Evolutionary conservation across 2,113 vertebrate genomes (phyloP), one percentile per base, ranked within the genome.

Genomic region (Thermophis baileyi): DNA sequence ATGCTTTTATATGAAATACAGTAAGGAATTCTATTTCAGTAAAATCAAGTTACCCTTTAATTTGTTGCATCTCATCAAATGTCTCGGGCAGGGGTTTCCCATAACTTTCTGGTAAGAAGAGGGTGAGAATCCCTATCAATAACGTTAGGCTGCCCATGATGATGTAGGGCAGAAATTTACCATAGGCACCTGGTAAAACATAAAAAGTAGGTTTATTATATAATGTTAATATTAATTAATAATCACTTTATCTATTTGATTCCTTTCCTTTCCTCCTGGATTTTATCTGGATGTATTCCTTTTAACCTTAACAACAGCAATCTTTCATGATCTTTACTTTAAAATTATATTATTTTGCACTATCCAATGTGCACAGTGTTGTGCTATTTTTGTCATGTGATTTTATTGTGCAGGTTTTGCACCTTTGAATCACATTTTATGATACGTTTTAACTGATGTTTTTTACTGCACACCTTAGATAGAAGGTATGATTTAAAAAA

Each of bases 121-220:
- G 97, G 55, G 98, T 98, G 0, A 98, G 69, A 51, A 98, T 88
- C 22, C 98, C 98, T 0, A 98, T 98, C 88, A 97, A 93, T 93
- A 99, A 91, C 0, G 98, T 98, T 40, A 98, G 94, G 93, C 97
- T 97, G 16, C 99, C 99, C 98, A 99, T 99, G 89, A 99, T 7
- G 57, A 99, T 97, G 10, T 99, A 99, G 0, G 99, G 98, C 0
- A 99, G 97, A 69, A 95, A 93, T 91, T 94, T 97, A 93, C 98
- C 96, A 18, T 98, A 98, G 92, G 97, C 97, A 93, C 98, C 98
- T 99, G 97, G 60, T 40, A 94, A 93, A 95, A 88, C 47, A 96
- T 0, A 25, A 10, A 81, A 93, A 1, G 30, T 0, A 6, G 25
- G 1, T 25, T 53, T 53, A 1, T 94, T 86, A 89, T 4, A 91